Evolutionary conservation across 2,888 invertebrate species (phyloP), one percentile per base, ranked within the genome.

Genomic region (Metopia argyrocephala): DNA sequence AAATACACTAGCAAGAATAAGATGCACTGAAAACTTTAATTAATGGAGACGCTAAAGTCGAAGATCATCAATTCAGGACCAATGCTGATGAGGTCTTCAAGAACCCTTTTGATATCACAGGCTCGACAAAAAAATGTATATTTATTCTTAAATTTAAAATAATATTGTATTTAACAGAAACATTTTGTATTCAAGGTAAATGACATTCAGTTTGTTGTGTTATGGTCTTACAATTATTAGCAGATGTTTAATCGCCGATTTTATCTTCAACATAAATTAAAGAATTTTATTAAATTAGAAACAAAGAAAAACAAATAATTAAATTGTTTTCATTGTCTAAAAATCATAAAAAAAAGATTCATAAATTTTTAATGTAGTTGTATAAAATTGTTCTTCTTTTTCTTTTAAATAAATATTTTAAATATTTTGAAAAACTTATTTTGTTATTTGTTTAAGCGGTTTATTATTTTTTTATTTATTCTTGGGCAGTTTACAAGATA

Each of bases 121-220:
- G n/a, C n/a, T n/a, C n/a, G n/a, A n/a, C n/a, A n/a, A n/a, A n/a
- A n/a, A n/a, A n/a, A n/a, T n/a, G n/a, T n/a, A n/a, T n/a, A n/a
- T n/a, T n/a, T n/a, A n/a, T n/a, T n/a, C n/a, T n/a, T n/a, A n/a
- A n/a, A n/a, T n/a, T n/a, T n/a, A n/a, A n/a, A n/a, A n/a, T n/a
- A n/a, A n/a, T n/a, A 38, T 15, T 12, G 38, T 12, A 9, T 12
- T 12, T 15, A 38, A 38, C 38, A 38, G 12, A 9, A 38, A 38
- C 23, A 25, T 21, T 65, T 66, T 7, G 23, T 18, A 45, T 45
- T 54, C 25, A 68, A 50, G 25, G 45, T 62, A 27, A 73, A 56
- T 64, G 62, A 64, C 56, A 57, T 65, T 57, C 12, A 65, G 23
- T 65, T 65, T n/a, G n/a, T 65, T 27, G 31, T 21, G 48, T 74